These are phyloP conservation scores for Schizopygopsis malacanthus DNA, from an alignment of 2,797 vertebrate genomes.

Conservation along the genomic window DNA sequence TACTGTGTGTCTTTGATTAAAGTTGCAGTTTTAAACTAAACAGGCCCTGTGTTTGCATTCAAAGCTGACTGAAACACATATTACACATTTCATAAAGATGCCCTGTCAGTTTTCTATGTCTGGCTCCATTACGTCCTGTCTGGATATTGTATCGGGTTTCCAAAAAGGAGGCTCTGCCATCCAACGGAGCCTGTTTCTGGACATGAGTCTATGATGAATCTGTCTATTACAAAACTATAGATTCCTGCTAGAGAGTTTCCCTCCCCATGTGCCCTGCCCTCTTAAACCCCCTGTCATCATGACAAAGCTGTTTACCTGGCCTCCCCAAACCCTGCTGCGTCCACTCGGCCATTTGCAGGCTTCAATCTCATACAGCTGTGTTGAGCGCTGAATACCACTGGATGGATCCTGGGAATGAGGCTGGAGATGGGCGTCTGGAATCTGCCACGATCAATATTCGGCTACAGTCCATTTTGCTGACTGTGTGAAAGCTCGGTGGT, in stretches of 20 bases:
- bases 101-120: not conserved
- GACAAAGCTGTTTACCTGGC: constrained; percentile 59
- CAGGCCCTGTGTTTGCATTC: constrained; percentile 1
- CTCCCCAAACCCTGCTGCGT: constrained; percentile 21
- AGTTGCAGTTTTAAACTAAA: constrained; percentile 10
- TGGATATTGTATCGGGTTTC: not conserved
- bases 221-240: constrained; percentile 43
- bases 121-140: not conserved
- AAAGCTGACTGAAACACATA: not conserved
- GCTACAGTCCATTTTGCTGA: constrained; percentile 40
- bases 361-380: constrained; percentile 10
- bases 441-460: constrained; percentile 48
- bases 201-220: constrained; percentile 39
- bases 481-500: constrained; percentile 8
- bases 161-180: not conserved
- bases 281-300: constrained; percentile 44
- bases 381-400: not conserved
- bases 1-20: constrained; percentile 4
- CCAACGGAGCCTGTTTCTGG: not conserved
- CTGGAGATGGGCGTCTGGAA: constrained; percentile 5
- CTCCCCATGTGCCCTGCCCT: not conserved
- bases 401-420: not conserved
- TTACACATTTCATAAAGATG: not conserved
- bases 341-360: not conserved
- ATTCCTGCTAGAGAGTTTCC: constrained; percentile 30